Evolutionary conservation across 92 coral and sea anemone species (phyloP).

Genomic region (Epizoanthus scotinus): DNA sequence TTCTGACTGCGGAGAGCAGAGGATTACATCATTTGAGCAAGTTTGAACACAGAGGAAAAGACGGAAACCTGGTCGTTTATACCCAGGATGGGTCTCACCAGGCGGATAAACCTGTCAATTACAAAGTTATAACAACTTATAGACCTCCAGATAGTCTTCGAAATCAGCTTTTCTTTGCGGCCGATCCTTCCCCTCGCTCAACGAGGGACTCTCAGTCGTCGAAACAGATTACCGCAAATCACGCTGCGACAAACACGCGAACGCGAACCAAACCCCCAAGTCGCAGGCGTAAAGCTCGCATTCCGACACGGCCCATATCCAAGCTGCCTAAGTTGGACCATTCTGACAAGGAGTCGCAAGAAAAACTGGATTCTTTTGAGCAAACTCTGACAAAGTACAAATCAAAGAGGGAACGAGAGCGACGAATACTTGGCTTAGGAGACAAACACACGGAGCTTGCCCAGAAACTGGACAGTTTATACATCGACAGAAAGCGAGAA

Average conservation of each 20-base stretch:
- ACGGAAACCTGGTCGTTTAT: slow-evolving; percentile 85
- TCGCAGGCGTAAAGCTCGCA: not conserved
- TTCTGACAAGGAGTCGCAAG: slow-evolving; percentile 27
- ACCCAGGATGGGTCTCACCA: slow-evolving; percentile 65
- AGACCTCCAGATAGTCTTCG: slow-evolving; percentile 68
- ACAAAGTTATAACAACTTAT: slow-evolving; percentile 72
- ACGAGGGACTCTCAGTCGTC: not conserved
- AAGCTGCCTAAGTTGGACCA: slow-evolving; percentile 24
- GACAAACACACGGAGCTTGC: slow-evolving; percentile 48
- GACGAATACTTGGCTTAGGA: slow-evolving; percentile 51
- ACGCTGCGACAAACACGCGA: not conserved
- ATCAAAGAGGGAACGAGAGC: slow-evolving; percentile 53
- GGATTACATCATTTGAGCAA: slow-evolving; percentile 73
- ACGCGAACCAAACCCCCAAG: not conserved
- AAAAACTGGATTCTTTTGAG: slow-evolving; percentile 67
- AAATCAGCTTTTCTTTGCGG: slow-evolving; percentile 83
- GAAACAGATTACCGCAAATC: not conserved
- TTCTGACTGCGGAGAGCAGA: slow-evolving; percentile 69
- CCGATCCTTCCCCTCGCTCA: not conserved
- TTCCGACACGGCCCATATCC: not conserved
- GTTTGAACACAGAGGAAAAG: slow-evolving; percentile 86
- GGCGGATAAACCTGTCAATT: slow-evolving; percentile 49
- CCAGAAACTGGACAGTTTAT: slow-evolving; percentile 69
- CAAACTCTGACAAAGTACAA: slow-evolving; percentile 65
- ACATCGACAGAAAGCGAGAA: slow-evolving; percentile 58